Conservation (phyloP, 1,140 invertebrate species). For the Drosophila neocordata region DNA sequence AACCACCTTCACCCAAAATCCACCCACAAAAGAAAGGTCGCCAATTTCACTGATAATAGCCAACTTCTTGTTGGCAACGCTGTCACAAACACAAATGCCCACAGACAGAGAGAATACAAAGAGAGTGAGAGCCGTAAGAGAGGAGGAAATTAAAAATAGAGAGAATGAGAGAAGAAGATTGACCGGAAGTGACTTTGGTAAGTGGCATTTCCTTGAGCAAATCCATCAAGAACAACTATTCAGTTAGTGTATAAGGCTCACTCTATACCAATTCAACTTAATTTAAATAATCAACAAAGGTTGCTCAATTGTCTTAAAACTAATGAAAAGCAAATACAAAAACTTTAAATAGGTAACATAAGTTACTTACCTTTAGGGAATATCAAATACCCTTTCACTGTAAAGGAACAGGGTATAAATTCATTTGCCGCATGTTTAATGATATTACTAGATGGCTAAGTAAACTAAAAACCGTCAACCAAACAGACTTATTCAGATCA, state of each 20-base stretch:
- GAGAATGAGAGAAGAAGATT: not conserved
- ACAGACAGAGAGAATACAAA: not conserved
- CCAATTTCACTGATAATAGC: conserved; percentile 78
- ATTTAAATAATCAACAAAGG: not conserved
- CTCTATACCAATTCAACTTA: not conserved
- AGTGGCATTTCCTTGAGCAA: conserved; percentile 52
- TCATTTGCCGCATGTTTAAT: too few species aligned
- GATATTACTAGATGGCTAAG: too few species aligned
- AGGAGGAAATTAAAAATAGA: conserved; percentile 24
- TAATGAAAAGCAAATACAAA: not conserved
- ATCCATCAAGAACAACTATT: conserved; percentile 20
- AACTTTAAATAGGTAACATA: too few species aligned
- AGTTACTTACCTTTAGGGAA: too few species aligned
- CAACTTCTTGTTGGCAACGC: conserved; percentile 61
- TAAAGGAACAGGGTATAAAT: too few species aligned
- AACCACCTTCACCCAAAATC: conserved; percentile 47
- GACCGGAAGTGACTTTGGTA: conserved; percentile 57
- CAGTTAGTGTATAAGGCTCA: not conserved
- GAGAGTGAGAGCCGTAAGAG: conserved; percentile 23
- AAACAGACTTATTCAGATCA: too few species aligned
- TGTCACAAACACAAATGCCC: conserved; percentile 8
- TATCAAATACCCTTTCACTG: too few species aligned
- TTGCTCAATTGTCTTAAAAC: not conserved
- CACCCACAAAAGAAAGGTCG: conserved; percentile 64
- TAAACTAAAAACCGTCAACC: too few species aligned